A percentile compares a stretch with the other conserved stretches of the same genome.
phyloP scores from a whole-genome alignment of 2,888 invertebrate species.

The Drosophila subsilvestris region DNA sequence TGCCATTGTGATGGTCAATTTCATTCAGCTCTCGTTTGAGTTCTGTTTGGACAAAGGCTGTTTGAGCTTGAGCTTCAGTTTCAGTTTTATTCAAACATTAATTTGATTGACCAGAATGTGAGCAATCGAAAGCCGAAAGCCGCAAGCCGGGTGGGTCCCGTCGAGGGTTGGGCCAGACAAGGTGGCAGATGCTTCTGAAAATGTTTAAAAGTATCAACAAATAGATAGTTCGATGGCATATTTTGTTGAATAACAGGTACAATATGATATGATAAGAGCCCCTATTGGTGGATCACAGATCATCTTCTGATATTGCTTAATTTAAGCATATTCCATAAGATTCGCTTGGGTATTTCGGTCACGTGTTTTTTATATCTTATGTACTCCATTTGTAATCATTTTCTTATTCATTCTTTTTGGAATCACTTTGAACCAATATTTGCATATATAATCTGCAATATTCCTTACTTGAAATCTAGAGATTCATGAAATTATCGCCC shows the following conservation, averaged over 20 bases:
- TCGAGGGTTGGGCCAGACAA: constrained; percentile 24
- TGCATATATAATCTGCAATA: too few species aligned
- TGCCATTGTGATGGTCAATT: constrained; percentile 1
- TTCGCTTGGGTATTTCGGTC: too few species aligned
- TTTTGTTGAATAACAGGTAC: background rate
- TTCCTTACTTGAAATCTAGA: too few species aligned
- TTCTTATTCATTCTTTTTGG: too few species aligned
- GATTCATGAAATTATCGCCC: too few species aligned
- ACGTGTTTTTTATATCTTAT: too few species aligned
- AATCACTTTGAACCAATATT: too few species aligned
- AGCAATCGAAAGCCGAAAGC: constrained; percentile 20
- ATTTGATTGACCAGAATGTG: constrained; percentile 44
- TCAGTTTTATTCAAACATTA: constrained; percentile 36
- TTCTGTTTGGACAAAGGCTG: background rate
- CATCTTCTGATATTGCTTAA: background rate
- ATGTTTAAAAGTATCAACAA: background rate
- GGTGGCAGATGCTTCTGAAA: constrained; percentile 34
- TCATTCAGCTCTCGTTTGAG: background rate
- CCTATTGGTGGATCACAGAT: background rate
- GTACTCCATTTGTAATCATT: too few species aligned
- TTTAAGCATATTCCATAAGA: too few species aligned
- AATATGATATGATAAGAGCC: constrained; percentile 10
- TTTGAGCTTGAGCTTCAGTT: background rate
- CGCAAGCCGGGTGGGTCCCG: constrained; percentile 15
- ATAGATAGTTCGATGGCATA: constrained; percentile 12